Evolutionary conservation across 2,113 vertebrate species (phyloP).

Genomic region (Tachysurus vachellii): DNA sequence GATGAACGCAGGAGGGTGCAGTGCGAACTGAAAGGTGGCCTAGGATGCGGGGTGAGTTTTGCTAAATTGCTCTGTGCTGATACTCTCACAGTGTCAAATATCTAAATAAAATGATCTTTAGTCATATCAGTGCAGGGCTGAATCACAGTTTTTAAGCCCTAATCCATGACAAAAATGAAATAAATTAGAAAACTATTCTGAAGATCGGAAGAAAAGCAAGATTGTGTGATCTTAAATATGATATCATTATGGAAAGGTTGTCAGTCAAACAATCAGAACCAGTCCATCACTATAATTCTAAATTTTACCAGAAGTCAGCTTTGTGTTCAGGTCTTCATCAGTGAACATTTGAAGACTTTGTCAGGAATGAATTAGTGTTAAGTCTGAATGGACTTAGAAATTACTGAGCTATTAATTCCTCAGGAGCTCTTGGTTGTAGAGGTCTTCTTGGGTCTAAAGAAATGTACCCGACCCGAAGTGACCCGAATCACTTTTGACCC

Average conservation of each 20-base stretch:
- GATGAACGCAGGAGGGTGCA: constrained; percentile 70
- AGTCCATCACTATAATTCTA: background rate
- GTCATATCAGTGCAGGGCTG: background rate
- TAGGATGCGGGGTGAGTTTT: constrained; percentile 85
- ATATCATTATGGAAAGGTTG: background rate
- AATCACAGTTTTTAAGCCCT: background rate
- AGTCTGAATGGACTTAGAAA: too few species aligned
- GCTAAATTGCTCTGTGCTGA: background rate
- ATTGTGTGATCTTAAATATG: background rate
- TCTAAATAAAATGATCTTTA: background rate
- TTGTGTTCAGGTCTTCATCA: too few species aligned
- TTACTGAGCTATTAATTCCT: too few species aligned
- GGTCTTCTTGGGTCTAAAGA: too few species aligned
- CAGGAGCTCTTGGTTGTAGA: too few species aligned
- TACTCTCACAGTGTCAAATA: background rate
- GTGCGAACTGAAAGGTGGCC: constrained; percentile 69
- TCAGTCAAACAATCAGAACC: background rate
- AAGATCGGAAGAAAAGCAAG: too few species aligned
- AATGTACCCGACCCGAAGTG: too few species aligned
- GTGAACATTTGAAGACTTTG: too few species aligned
- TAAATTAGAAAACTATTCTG: background rate
- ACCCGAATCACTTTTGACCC: too few species aligned
- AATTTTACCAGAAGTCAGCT: background rate
- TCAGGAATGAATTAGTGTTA: too few species aligned
- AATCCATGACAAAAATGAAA: background rate